Percentiles rank a stretch among this genome's conserved stretches.
Evolutionary conservation across 2,797 vertebrate genomes (phyloP).

Genomic region (Pangasius mekongensis): DNA sequence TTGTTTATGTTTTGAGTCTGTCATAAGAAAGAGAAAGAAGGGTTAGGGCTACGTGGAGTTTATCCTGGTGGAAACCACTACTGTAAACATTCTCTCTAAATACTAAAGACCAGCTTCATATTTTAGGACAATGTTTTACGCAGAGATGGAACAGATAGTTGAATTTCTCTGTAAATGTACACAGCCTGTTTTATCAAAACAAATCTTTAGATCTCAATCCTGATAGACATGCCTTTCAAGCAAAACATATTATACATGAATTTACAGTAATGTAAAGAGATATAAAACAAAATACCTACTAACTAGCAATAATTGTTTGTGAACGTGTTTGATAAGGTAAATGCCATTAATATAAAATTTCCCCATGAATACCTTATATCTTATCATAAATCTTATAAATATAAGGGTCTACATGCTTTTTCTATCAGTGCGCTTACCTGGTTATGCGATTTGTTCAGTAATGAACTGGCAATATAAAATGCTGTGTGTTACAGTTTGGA

Average conservation of each 20-base stretch:
- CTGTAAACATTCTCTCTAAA: not conserved
- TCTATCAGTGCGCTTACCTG: not conserved
- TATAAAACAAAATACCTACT: not conserved
- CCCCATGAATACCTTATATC: not conserved
- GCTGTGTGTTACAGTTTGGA: not conserved
- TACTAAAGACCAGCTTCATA: not conserved
- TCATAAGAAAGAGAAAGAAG: not conserved
- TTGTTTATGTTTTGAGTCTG: not conserved
- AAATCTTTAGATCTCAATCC: not conserved
- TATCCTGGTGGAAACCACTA: not conserved
- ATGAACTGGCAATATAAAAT: too few relatives aligned
- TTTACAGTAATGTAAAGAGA: not conserved
- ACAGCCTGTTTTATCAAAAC: not conserved
- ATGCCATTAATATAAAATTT: not conserved
- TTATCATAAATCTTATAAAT: not conserved
- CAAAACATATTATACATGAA: not conserved
- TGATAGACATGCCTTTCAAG: not conserved
- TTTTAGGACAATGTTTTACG: not conserved
- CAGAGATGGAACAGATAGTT: not conserved
- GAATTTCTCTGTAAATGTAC: not conserved
- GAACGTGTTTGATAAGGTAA: too few relatives aligned
- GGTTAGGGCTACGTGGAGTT: not conserved
- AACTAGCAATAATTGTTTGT: not conserved
- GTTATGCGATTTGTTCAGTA: too few relatives aligned
- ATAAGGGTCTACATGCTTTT: not conserved